Evolutionary conservation across 2,888 invertebrate species (phyloP).

Genomic region (Mechanitis mazaeus): DNA sequence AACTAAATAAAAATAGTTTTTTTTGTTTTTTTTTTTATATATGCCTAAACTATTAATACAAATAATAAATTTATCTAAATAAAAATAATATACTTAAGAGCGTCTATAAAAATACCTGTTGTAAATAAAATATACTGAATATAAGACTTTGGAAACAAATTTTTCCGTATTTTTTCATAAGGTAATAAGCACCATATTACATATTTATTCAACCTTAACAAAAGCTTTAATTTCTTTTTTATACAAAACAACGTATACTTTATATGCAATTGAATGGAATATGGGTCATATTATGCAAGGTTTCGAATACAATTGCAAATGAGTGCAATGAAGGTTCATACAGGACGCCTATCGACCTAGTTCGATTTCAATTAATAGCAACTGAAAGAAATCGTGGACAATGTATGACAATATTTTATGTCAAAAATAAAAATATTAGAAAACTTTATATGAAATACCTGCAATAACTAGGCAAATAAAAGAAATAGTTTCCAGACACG

Average conservation of each 20-base stretch:
- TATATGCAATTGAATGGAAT: background rate
- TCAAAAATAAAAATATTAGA: conserved; percentile 8
- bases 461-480: conserved; percentile 4
- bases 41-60: too few relatives aligned
- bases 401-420: conserved; percentile 7
- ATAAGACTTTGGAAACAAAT: too few relatives aligned
- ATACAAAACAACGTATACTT: background rate
- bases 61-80: too few relatives aligned
- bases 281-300: conserved; percentile 10
- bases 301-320: conserved; percentile 12
- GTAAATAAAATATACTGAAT: too few relatives aligned
- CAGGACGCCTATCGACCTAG: conserved; percentile 14
- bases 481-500: conserved; percentile 7
- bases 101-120: too few relatives aligned
- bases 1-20: too few relatives aligned
- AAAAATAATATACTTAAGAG: too few relatives aligned
- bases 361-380: conserved; percentile 9
- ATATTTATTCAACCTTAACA: background rate
- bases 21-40: too few relatives aligned
- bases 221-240: background rate
- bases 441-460: conserved; percentile 12
- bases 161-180: too few relatives aligned
- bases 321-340: conserved; percentile 9
- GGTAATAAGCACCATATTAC: too few relatives aligned
- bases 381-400: conserved; percentile 8